Percentiles rank a stretch among this genome's conserved stretches.
Evolutionary conservation across 2,888 invertebrate species (phyloP).

Genomic region (Parelbella ahira): DNA sequence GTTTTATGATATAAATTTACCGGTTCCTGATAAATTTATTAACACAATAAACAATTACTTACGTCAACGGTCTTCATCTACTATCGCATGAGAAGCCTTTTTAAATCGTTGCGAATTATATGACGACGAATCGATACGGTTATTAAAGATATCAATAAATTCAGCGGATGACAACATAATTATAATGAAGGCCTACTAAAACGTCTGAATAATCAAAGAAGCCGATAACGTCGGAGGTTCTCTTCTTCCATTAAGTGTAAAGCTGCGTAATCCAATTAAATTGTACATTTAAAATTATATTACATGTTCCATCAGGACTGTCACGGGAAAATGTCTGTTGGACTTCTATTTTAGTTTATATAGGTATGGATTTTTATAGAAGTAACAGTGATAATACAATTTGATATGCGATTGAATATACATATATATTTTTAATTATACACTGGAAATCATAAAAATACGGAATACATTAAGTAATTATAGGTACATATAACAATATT

Average conservation of each 20-base stretch:
- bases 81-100: too few relatives aligned
- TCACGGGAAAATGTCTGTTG: conserved; percentile 30
- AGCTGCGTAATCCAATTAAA: conserved; percentile 52
- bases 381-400: background rate
- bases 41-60: conserved; percentile 38
- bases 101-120: conserved; percentile 42
- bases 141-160: conserved; percentile 62
- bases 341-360: conserved; percentile 6
- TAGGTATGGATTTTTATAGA: conserved; percentile 8
- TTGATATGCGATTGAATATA: too few relatives aligned
- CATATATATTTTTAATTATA: too few relatives aligned
- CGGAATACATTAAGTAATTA: too few relatives aligned
- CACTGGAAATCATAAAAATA: too few relatives aligned
- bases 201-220: conserved; percentile 48
- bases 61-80: conserved; percentile 5
- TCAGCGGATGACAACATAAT: conserved; percentile 60
- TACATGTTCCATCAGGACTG: conserved; percentile 34
- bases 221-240: conserved; percentile 38
- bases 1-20: conserved; percentile 41
- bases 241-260: conserved; percentile 52
- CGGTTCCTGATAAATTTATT: conserved; percentile 45
- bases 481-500: too few relatives aligned
- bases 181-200: conserved; percentile 48
- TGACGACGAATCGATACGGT: conserved; percentile 51
- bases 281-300: conserved; percentile 34